phyloP scores from a whole-genome alignment of 2,797 vertebrate genomes.

The Vipera ursinii region DNA sequence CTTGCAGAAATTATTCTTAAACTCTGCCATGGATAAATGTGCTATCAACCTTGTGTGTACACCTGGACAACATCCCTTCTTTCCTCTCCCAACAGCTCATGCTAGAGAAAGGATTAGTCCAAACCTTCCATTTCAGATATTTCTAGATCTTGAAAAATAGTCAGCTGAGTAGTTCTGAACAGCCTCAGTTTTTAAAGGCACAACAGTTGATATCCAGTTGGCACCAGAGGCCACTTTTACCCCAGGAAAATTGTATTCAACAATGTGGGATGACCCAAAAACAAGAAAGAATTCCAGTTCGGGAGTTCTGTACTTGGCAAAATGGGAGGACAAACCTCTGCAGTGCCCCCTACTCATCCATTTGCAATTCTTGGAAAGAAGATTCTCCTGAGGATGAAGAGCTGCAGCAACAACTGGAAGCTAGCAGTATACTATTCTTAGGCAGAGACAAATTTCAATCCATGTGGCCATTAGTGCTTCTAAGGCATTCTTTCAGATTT shows the following conservation, averaged over 20 bases:
- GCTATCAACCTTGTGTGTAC: neutral
- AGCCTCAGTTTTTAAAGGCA: neutral
- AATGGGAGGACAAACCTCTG: neutral
- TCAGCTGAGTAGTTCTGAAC: neutral
- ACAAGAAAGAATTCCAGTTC: slow-evolving; percentile 7
- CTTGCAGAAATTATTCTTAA: neutral
- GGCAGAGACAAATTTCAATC: neutral
- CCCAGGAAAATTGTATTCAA: neutral
- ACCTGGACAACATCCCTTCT: neutral
- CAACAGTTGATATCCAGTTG: neutral
- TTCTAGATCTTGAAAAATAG: neutral
- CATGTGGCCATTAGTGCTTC: neutral
- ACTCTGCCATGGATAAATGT: neutral
- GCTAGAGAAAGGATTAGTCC: neutral
- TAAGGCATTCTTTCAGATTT: neutral
- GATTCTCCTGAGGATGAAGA: neutral
- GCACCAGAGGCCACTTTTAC: neutral
- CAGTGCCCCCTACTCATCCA: neutral
- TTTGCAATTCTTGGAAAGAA: neutral
- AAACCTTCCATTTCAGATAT: neutral
- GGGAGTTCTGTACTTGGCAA: slow-evolving; percentile 16
- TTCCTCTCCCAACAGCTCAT: neutral
- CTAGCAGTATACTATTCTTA: neutral
- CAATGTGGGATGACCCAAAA: neutral
- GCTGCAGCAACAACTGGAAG: neutral